Evolutionary conservation across 2,797 vertebrate species (phyloP).

Genomic region (Anguilla obscura): DNA sequence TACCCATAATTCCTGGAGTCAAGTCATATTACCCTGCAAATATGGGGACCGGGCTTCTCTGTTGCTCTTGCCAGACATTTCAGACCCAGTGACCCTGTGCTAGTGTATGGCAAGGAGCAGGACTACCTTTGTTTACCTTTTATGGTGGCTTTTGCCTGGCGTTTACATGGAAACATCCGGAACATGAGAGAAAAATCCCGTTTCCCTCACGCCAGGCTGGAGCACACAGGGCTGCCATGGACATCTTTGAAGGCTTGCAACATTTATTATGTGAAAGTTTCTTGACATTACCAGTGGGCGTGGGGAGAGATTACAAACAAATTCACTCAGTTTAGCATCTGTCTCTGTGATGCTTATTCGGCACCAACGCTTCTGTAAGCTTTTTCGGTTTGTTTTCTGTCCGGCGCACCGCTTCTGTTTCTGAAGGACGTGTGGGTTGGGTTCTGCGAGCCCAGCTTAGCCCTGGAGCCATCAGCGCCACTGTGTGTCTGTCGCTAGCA

Average conservation of each 20-base stretch:
- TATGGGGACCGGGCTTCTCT: neutral
- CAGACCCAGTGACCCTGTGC: neutral
- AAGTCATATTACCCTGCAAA: slow-evolving; percentile 29
- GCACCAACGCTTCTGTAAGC: neutral
- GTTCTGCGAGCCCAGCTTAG: neutral
- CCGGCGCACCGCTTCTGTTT: neutral
- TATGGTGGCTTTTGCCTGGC: neutral
- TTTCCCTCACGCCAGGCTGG: neutral
- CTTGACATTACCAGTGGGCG: neutral
- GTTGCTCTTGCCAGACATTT: neutral
- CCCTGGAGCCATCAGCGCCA: neutral
- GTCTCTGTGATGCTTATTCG: neutral
- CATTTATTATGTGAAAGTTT: neutral
- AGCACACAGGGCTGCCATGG: neutral
- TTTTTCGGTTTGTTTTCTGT: neutral
- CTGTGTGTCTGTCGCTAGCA: neutral
- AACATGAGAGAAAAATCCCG: neutral
- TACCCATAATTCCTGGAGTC: slow-evolving; percentile 20
- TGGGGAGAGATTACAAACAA: neutral
- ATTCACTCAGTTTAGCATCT: neutral
- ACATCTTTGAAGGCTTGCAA: neutral
- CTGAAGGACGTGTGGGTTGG: neutral
- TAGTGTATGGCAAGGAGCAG: neutral
- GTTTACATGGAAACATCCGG: neutral
- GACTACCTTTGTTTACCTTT: neutral